Evolutionary conservation across 2,797 vertebrate genomes (phyloP), one percentile per base, ranked within the genome.

Genomic region (Ctenochaetus hawaiiensis): DNA sequence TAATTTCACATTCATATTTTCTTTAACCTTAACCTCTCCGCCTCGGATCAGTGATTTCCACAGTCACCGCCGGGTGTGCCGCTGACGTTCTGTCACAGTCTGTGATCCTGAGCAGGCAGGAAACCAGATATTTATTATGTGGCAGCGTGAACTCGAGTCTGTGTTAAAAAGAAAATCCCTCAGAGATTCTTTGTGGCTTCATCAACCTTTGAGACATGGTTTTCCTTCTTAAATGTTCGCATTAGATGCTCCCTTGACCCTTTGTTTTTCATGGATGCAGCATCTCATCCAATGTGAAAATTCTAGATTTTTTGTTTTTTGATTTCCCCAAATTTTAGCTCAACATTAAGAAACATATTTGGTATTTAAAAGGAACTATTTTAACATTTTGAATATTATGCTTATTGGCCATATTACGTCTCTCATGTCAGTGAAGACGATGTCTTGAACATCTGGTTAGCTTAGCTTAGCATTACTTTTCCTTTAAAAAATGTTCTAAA

Each of bases 1-100:
- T 86, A 82, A 92, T 92, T 92, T 88, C 77, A 83, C 72, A 90
- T 88, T 82, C 84, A 85, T 64, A 81, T 67, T 90, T 90, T 91
- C 83, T 86, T 86, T 86, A 81, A 90, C 80, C 84, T 84, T 77
- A 84, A 88, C 88, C 85, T 77, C 53, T 53, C 49, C 57, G 64
- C 75, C 69, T 56, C 51, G 87, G 82, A 86, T 87, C 70, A 51
- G 64, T 37, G 74, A 56, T 69, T 83, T 45, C 72, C 80, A 62
- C 74, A 22, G 70, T 76, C 65, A 69, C 58, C 85, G 63, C 34
- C 30, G 57, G 58, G 52, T 71, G 54, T 71, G 67, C 71, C 48
- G 63, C 45, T 59, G 67, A 23, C 22, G 22, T 30, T 63, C 70
- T n/a, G 70, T 86, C 87, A 76, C 83, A 65, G 56, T 54, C 41